A percentile compares a stretch with the other conserved stretches of the same genome.
These are phyloP conservation scores for Xiphophorus hellerii DNA, from an alignment of 2,113 vertebrate genomes.

Conservation along the genomic window DNA sequence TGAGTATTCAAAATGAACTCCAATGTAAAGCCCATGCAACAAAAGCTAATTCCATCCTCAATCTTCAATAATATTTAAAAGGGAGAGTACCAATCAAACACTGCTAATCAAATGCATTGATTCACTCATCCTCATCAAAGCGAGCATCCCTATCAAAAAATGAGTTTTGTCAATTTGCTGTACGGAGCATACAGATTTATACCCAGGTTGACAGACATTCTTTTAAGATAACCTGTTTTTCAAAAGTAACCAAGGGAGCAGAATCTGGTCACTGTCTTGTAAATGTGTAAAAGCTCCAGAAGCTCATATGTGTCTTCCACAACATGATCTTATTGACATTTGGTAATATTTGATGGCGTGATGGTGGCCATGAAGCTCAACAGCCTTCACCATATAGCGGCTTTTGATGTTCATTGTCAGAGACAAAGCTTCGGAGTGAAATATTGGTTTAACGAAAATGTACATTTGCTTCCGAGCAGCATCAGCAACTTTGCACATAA, in stretches of 20 bases:
- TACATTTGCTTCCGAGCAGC: slow-evolving; percentile 40
- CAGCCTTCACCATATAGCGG: not conserved
- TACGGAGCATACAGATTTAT: not conserved
- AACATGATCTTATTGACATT: not conserved
- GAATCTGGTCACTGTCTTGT: not conserved
- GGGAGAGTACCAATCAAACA: not conserved
- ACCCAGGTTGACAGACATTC: no score
- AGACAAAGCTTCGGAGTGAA: slow-evolving; percentile 19
- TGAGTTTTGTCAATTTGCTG: not conserved
- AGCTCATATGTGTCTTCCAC: not conserved
- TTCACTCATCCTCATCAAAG: not conserved
- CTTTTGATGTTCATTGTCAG: not conserved
- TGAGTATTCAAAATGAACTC: not conserved
- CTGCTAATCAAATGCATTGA: not conserved
- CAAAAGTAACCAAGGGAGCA: not conserved
- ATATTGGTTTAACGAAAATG: slow-evolving; percentile 39
- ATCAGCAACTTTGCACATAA: slow-evolving; percentile 59
- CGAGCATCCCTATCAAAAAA: not conserved
- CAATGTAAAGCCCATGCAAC: not conserved
- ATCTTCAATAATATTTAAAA: not conserved
- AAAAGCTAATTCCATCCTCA: not conserved
- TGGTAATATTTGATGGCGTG: not conserved
- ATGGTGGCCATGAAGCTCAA: slow-evolving; percentile 1
- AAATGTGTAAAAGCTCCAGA: not conserved
- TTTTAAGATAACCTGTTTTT: not conserved